Evolutionary conservation across 2,888 invertebrate genomes (phyloP).

Genomic region (Phortica magna): DNA sequence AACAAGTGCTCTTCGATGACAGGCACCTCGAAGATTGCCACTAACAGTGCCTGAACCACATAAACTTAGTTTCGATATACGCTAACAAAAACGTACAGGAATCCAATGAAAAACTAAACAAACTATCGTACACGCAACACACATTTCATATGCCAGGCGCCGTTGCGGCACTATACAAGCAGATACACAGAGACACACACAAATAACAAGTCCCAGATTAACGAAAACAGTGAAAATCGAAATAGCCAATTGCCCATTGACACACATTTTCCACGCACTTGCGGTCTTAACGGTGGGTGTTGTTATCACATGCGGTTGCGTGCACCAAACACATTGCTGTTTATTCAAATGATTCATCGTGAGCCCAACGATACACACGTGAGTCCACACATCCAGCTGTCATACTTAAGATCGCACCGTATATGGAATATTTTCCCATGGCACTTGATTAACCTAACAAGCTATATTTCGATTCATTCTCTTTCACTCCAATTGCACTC

Average conservation of each 20-base stretch:
- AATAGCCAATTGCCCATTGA: constrained; percentile 13
- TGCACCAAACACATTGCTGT: neutral
- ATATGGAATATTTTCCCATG: constrained; percentile 58
- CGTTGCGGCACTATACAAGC: constrained; percentile 42
- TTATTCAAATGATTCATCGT: constrained; percentile 60
- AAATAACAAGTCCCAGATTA: too few species aligned
- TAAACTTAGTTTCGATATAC: too few species aligned
- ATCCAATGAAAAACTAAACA: neutral
- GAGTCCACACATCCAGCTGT: neutral
- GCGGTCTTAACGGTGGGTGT: constrained; percentile 29
- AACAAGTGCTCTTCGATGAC: too few species aligned
- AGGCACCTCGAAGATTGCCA: too few species aligned
- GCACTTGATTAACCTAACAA: constrained; percentile 64
- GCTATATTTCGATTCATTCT: constrained; percentile 29
- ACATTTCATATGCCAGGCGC: constrained; percentile 45
- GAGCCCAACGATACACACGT: neutral
- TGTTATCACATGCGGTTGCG: neutral
- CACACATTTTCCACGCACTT: constrained; percentile 27
- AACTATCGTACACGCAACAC: neutral
- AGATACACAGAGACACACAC: constrained; percentile 53
- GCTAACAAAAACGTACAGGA: too few species aligned
- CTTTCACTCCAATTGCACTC: neutral
- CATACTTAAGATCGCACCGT: neutral
- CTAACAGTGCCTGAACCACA: too few species aligned
- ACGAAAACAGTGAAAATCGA: neutral